Conservation (phyloP, 2,888 invertebrate genomes). For the Pelosia muscerda region DNA sequence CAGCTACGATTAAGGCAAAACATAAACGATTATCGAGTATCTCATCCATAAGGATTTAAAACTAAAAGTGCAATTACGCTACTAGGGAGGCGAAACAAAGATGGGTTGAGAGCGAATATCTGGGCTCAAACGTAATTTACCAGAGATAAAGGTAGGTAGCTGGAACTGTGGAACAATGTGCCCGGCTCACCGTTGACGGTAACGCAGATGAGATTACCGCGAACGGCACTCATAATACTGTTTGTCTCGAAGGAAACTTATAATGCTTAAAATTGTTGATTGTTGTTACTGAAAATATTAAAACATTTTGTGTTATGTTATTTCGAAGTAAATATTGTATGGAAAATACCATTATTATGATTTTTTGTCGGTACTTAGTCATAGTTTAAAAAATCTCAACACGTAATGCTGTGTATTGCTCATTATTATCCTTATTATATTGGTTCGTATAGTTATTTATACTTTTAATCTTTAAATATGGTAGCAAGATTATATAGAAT, state of each 20-base stretch:
- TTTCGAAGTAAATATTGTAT: background rate
- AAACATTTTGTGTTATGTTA: background rate
- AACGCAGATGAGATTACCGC: constrained; percentile 68
- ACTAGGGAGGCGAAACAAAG: constrained; percentile 47
- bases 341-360: background rate
- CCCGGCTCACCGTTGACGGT: constrained; percentile 52
- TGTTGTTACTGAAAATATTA: constrained; percentile 17
- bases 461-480: no score
- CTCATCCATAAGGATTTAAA: constrained; percentile 47
- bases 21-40: constrained; percentile 28
- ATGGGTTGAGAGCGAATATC: constrained; percentile 47
- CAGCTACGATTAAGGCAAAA: background rate
- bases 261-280: constrained; percentile 44
- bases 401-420: no score
- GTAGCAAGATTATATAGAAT: no score
- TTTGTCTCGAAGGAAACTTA: constrained; percentile 53
- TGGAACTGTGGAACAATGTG: constrained; percentile 61
- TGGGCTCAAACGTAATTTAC: constrained; percentile 67
- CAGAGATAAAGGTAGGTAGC: constrained; percentile 67
- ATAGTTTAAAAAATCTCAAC: no score
- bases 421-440: no score
- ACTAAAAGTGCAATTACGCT: constrained; percentile 56
- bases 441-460: no score
- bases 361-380: background rate
- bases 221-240: constrained; percentile 60